These are phyloP conservation scores for Aphelinus certus DNA, from an alignment of 1,140 invertebrate species.

Conservation along the genomic window DNA sequence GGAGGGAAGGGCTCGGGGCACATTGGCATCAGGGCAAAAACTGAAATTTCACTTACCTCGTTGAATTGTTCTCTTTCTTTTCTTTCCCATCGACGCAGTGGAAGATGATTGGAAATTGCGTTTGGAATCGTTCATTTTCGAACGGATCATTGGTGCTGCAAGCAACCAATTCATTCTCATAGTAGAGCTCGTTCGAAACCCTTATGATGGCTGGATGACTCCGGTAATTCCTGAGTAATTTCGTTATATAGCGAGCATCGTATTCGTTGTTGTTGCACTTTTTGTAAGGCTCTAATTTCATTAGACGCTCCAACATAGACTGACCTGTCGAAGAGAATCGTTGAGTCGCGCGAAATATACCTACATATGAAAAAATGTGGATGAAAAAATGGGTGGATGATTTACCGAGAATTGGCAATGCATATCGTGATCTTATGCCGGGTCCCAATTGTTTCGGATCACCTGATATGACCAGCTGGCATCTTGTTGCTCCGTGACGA, in stretches of 20 bases:
- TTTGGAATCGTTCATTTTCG: neutral
- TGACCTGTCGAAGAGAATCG: conserved; percentile 48
- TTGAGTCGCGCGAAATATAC: no score
- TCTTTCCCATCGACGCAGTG: neutral
- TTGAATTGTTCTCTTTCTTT: conserved; percentile 1
- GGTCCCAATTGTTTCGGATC: conserved; percentile 88
- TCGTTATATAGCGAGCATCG: conserved; percentile 68
- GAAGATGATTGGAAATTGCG: conserved; percentile 7
- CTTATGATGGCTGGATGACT: conserved; percentile 69
- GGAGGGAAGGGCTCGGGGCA: no score
- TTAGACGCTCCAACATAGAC: conserved; percentile 72
- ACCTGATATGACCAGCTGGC: conserved; percentile 78
- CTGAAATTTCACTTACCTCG: neutral
- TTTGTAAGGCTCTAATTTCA: conserved; percentile 64
- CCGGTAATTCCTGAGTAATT: conserved; percentile 71
- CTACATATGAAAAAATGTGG: conserved; percentile 5
- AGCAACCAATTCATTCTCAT: conserved; percentile 63
- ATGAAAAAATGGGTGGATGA: neutral
- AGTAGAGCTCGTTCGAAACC: conserved; percentile 70
- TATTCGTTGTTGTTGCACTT: conserved; percentile 62
- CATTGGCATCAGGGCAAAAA: no score
- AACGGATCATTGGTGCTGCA: neutral
- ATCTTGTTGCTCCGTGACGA: conserved; percentile 42
- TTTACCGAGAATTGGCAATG: conserved; percentile 54
- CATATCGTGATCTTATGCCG: conserved; percentile 67